Evolutionary conservation across 1,140 invertebrate genomes (phyloP).

Genomic region (Drosophila arizonae): DNA sequence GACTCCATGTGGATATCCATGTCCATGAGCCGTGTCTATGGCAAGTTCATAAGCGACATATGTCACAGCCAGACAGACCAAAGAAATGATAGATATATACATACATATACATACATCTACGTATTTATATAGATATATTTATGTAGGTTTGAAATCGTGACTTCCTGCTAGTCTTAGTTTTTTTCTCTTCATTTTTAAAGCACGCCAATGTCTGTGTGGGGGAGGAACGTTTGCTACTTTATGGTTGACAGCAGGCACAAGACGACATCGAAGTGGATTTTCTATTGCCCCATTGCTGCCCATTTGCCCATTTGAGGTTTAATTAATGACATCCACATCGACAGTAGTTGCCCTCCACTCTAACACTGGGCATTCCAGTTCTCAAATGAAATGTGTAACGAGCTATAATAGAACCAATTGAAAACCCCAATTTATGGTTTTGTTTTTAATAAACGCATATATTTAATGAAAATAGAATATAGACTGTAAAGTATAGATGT

Average conservation of each 20-base stretch:
- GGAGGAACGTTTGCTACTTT: conserved; percentile 50
- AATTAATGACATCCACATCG: conserved; percentile 71
- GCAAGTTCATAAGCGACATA: conserved; percentile 25
- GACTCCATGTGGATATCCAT: conserved; percentile 26
- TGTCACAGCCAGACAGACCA: conserved; percentile 44
- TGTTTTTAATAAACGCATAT: too few relatives aligned
- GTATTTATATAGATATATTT: conserved; percentile 20
- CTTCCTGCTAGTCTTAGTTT: conserved; percentile 71
- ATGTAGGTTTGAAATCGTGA: conserved; percentile 62
- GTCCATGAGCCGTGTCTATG: conserved; percentile 33
- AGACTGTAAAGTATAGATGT: too few relatives aligned
- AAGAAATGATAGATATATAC: conserved; percentile 28
- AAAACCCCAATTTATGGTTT: too few relatives aligned
- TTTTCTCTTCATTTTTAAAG: not conserved
- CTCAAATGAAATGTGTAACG: not conserved
- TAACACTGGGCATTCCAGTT: not conserved
- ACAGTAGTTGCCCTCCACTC: conserved; percentile 7
- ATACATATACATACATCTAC: conserved; percentile 11
- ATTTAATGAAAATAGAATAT: too few relatives aligned
- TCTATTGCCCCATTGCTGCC: conserved; percentile 43
- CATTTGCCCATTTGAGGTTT: conserved; percentile 70
- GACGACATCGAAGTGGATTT: conserved; percentile 40
- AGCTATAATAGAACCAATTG: too few relatives aligned
- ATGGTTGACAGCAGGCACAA: conserved; percentile 70
- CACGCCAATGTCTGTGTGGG: not conserved